These are phyloP conservation scores for Ceratitis capitata DNA, from an alignment of 1,140 invertebrate species.

Conservation along the genomic window DNA sequence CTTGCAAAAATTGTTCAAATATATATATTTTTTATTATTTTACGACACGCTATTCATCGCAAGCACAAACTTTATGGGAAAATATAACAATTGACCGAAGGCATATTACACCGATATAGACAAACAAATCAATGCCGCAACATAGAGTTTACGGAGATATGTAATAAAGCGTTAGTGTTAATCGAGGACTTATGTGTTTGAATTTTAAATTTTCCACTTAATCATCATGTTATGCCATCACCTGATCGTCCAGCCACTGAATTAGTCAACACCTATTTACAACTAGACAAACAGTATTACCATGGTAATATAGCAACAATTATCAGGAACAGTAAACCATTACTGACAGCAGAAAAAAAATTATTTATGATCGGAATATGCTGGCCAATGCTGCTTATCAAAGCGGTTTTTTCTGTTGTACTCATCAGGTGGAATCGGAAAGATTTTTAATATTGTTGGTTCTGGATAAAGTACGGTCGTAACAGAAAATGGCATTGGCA, in stretches of 20 bases:
- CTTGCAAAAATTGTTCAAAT: no score
- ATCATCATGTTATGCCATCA: conserved; percentile 51
- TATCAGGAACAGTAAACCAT: no score
- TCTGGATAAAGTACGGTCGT: no score
- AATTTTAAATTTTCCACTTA: conserved; percentile 49
- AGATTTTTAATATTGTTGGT: no score
- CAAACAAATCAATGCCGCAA: neutral
- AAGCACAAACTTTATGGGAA: conserved; percentile 2
- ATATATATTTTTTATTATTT: no score
- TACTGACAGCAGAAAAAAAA: no score
- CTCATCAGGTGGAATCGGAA: no score
- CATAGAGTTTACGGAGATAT: conserved; percentile 43
- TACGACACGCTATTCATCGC: neutral
- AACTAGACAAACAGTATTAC: conserved; percentile 48
- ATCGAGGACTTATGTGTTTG: conserved; percentile 53
- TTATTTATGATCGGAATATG: no score
- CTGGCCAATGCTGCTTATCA: no score
- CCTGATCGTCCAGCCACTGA: conserved; percentile 51
- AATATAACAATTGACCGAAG: neutral
- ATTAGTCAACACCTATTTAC: conserved; percentile 42
- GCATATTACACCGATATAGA: neutral
- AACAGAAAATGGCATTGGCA: no score
- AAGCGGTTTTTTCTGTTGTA: no score
- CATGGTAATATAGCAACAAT: conserved; percentile 35
- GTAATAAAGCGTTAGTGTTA: conserved; percentile 28